phyloP scores from a whole-genome alignment of 2,113 vertebrate genomes.

The Phaethon lepturus region DNA sequence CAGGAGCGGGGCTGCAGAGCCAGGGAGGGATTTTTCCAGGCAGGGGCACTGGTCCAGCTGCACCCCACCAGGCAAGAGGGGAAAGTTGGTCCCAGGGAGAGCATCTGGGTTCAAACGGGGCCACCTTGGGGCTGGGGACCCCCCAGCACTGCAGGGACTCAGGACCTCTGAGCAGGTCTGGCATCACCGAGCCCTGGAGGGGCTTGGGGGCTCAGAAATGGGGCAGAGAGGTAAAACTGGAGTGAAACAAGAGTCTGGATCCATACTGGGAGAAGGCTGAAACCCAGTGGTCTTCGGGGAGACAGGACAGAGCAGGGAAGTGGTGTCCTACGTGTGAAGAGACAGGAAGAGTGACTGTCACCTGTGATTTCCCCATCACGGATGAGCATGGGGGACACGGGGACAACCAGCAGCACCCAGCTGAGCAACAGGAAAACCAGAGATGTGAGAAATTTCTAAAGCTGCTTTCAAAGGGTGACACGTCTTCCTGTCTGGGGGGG shows the following conservation, averaged over 20 bases:
- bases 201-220: neutral
- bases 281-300: neutral
- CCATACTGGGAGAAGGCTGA: neutral
- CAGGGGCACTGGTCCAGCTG: fast-evolving
- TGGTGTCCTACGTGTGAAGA: neutral
- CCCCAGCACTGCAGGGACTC: neutral
- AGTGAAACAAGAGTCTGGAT: neutral
- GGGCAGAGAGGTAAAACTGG: neutral
- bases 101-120: neutral
- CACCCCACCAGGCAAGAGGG: neutral
- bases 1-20: neutral
- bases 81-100: neutral
- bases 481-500: neutral
- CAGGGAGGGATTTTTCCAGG: neutral
- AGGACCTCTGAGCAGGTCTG: neutral
- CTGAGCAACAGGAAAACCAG: slow-evolving; percentile 57
- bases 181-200: neutral
- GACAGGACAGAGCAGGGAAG: neutral
- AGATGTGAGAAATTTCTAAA: neutral
- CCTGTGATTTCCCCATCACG: slow-evolving; percentile 9
- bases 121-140: fast-evolving
- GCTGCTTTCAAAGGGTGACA: neutral
- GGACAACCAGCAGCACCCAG: neutral
- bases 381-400: fast-evolving
- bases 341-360: neutral